Percentiles rank a stretch among this genome's conserved stretches.
Conservation (phyloP, 2,888 invertebrate genomes). For the Heliconius hortense region DNA sequence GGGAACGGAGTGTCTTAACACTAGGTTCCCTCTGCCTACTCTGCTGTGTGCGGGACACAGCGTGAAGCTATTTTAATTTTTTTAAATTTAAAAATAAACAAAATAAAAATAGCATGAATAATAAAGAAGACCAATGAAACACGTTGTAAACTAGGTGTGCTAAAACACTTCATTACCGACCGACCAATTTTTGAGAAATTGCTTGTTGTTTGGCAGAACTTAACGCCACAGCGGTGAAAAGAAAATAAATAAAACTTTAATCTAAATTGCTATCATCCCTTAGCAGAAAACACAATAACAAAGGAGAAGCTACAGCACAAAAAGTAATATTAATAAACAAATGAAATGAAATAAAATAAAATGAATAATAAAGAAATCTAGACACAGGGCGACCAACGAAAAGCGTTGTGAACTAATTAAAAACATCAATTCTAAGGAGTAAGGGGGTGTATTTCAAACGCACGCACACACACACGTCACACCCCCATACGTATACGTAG, state of each 20-base stretch:
- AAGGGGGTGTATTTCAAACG: slow-evolving; percentile 78
- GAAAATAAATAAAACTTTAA: not conserved
- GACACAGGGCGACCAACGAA: slow-evolving; percentile 70
- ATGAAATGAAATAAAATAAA: slow-evolving; percentile 47
- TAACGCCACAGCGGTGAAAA: too few species aligned
- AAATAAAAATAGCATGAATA: too few species aligned
- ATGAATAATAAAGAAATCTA: slow-evolving; percentile 61
- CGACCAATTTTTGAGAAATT: too few species aligned
- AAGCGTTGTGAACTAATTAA: slow-evolving; percentile 80
- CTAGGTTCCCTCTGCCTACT: too few species aligned
- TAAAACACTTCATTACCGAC: too few species aligned
- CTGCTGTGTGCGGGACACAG: too few species aligned
- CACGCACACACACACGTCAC: slow-evolving; percentile 64
- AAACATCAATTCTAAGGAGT: slow-evolving; percentile 79
- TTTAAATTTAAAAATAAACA: too few species aligned
- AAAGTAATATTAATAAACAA: slow-evolving; percentile 7
- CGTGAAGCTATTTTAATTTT: too few species aligned
- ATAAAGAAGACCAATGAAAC: too few species aligned
- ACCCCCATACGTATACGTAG: slow-evolving; percentile 57
- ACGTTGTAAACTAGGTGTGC: too few species aligned
- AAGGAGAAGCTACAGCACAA: not conserved
- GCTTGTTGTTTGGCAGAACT: too few species aligned
- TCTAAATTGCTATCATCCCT: not conserved
- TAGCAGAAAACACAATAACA: not conserved
- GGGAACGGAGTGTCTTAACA: too few species aligned